phyloP scores from a whole-genome alignment of 2,797 vertebrate species.

The Betta splendens region DNA sequence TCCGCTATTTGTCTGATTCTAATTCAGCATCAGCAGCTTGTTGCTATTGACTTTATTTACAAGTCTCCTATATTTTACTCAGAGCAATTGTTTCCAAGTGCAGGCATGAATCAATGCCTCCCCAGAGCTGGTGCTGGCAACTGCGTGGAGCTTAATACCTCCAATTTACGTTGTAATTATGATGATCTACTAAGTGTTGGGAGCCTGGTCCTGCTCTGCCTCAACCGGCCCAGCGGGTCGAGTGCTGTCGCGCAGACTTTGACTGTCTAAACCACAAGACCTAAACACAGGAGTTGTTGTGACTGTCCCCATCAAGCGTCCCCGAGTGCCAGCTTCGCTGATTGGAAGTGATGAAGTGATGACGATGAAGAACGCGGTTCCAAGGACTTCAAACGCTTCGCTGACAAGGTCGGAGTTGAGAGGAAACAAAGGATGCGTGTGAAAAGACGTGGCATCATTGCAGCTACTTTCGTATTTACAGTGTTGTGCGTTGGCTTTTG shows the following conservation, averaged over 20 bases:
- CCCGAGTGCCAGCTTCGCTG: background rate
- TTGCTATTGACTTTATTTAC: conserved; percentile 75
- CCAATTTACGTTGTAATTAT: conserved; percentile 82
- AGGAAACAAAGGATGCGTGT: conserved; percentile 3
- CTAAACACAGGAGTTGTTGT: conserved; percentile 1
- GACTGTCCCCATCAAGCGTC: conserved; percentile 15
- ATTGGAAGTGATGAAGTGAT: conserved; percentile 20
- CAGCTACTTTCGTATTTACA: conserved; percentile 15
- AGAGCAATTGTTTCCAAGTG: conserved; percentile 75
- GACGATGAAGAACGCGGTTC: background rate
- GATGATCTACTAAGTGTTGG: conserved; percentile 72
- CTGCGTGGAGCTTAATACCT: conserved; percentile 68
- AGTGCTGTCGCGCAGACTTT: conserved; percentile 33
- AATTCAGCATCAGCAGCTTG: conserved; percentile 58
- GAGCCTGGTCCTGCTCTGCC: conserved; percentile 33
- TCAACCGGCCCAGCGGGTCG: conserved; percentile 22
- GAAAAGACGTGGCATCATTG: background rate
- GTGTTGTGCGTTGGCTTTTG: conserved; percentile 1
- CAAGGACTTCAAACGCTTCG: background rate
- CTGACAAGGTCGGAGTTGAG: conserved; percentile 1
- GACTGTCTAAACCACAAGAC: conserved; percentile 11
- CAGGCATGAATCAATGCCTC: conserved; percentile 70
- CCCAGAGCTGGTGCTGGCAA: conserved; percentile 40
- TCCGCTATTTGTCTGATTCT: conserved; percentile 44
- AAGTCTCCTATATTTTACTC: conserved; percentile 68